phyloP scores from a whole-genome alignment of 2,888 invertebrate species.

The Leucania comma region DNA sequence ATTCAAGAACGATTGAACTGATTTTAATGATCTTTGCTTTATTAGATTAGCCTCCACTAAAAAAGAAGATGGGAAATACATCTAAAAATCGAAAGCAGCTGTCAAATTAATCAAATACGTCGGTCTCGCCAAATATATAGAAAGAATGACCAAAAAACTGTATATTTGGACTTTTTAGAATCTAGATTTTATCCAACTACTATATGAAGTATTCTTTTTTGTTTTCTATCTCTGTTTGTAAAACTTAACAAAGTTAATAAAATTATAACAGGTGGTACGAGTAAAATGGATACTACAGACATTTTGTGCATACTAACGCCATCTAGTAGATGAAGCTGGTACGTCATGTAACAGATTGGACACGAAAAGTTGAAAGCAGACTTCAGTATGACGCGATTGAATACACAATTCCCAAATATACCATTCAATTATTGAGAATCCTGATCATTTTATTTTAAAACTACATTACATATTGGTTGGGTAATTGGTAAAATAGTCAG shows the following conservation, averaged over 20 bases:
- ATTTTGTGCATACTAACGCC: slow-evolving; percentile 16
- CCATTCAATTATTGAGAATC: no score
- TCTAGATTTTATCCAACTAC: background rate
- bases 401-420: background rate
- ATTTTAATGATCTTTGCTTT: no score
- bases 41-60: no score
- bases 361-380: background rate
- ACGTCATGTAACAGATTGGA: background rate
- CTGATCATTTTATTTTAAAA: background rate
- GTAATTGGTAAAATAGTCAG: no score
- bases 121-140: no score
- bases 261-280: background rate
- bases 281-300: background rate
- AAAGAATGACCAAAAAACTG: background rate
- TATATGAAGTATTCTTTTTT: no score
- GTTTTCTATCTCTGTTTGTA: background rate
- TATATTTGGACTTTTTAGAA: background rate
- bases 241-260: background rate
- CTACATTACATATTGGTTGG: no score
- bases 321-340: slow-evolving; percentile 22
- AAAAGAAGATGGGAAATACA: no score
- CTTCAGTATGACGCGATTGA: background rate
- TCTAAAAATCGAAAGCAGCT: no score
- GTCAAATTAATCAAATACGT: no score
- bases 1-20: no score